These are phyloP conservation scores for Halichoerus grypus DNA, from an alignment of 2,113 vertebrate species.

Conservation along the genomic window DNA sequence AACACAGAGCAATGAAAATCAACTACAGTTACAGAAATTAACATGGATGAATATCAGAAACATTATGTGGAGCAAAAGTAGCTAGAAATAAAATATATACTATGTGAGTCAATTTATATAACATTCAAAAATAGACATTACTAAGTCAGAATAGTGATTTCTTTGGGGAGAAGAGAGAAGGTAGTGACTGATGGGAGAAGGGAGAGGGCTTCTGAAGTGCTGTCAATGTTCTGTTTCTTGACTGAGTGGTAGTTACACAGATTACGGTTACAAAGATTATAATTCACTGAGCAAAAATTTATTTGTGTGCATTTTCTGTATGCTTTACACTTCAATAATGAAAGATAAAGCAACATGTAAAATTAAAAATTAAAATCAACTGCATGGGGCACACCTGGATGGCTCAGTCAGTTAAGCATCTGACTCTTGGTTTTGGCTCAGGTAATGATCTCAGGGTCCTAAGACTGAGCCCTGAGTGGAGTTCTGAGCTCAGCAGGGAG, in stretches of 20 bases:
- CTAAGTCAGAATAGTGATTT: neutral
- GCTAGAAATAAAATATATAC: neutral
- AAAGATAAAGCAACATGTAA: slow-evolving; percentile 41
- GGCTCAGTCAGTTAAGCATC: neutral
- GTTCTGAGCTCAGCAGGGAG: neutral
- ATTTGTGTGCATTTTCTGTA: neutral
- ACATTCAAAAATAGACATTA: neutral
- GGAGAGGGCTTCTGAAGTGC: neutral
- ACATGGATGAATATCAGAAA: slow-evolving; percentile 13
- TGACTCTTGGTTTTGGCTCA: neutral
- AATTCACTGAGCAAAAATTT: neutral
- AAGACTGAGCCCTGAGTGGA: neutral
- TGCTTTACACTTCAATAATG: slow-evolving; percentile 20
- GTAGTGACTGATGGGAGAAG: neutral
- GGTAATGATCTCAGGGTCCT: neutral
- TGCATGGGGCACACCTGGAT: neutral
- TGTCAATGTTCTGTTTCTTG: slow-evolving; percentile 19
- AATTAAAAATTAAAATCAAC: neutral
- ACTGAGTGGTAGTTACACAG: neutral
- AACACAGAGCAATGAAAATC: slow-evolving; percentile 12
- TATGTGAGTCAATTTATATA: neutral
- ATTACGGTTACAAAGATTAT: neutral
- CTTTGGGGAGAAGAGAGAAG: neutral
- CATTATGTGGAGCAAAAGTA: neutral
- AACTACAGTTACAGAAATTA: slow-evolving; percentile 42